These are phyloP conservation scores for Cartodere bifasciata DNA, from an alignment of 2,888 invertebrate species.

Conservation along the genomic window DNA sequence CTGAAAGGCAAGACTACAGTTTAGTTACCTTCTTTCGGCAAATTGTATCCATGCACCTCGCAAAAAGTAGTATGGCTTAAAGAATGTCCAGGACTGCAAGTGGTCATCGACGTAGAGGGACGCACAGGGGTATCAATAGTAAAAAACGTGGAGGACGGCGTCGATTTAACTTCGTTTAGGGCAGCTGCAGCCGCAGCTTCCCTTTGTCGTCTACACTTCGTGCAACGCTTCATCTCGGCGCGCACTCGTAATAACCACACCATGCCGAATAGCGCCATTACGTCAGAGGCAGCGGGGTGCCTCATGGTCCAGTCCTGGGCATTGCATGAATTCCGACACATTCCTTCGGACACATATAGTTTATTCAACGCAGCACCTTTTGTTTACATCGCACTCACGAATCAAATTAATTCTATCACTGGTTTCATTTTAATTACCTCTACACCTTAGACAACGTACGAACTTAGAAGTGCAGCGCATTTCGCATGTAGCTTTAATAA, in stretches of 20 bases:
- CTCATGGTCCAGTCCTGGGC: constrained; percentile 24
- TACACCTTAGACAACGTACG: too few species aligned
- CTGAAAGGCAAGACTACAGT: too few species aligned
- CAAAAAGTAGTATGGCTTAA: constrained; percentile 40
- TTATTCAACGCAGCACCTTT: too few species aligned
- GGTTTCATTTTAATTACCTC: too few species aligned
- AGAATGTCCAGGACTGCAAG: constrained; percentile 23
- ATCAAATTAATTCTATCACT: too few species aligned
- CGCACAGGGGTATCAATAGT: constrained; percentile 36
- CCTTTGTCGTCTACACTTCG: constrained; percentile 47
- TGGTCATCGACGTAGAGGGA: constrained; percentile 17
- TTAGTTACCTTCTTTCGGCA: constrained; percentile 41
- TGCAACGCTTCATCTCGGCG: constrained; percentile 64
- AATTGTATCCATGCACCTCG: constrained; percentile 45
- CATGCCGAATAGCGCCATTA: constrained; percentile 81
- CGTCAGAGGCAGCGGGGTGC: constrained; percentile 38
- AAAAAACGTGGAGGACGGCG: constrained; percentile 36
- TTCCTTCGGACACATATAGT: not conserved
- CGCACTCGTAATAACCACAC: constrained; percentile 73
- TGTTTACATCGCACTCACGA: too few species aligned
- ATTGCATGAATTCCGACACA: constrained; percentile 18
- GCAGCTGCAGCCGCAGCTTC: constrained; percentile 18
- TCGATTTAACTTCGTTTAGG: constrained; percentile 18
- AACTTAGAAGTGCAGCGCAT: too few species aligned
- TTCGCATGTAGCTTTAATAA: too few species aligned